Evolutionary conservation across 1,140 invertebrate species (phyloP), one percentile per base, ranked within the genome.

Genomic region (Drosophila pandora): DNA sequence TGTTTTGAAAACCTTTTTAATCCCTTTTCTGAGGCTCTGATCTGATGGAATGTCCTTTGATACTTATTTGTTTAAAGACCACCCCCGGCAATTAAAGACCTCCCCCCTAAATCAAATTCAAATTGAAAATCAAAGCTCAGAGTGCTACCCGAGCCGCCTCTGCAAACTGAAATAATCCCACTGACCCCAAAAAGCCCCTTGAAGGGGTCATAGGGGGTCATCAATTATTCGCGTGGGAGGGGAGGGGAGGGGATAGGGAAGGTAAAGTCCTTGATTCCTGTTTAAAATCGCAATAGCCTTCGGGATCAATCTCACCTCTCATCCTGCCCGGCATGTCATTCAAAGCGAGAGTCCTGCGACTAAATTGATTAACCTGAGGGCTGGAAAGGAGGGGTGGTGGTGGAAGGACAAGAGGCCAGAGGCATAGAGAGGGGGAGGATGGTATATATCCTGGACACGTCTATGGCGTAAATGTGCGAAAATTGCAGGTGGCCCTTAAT

Each of bases 401-500:
- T 17, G 17, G 17, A 17, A 17, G 17, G 3, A 25, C 5, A 25
- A 25, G 23, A 4, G 23, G 23, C 23, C 23, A 25, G 23, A 4
- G 23, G 23, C 23, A 4, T 28, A 30, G 7, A 2, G 54, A 23
- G 37, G 7, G 6, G 39, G 30, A 9, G 41, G n/a, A 43, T 23
- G 17, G 50, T 41, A 28, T 49, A 55, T 48, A 68, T 75, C 71
- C 71, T 54, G 72, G 53, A 48, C 45, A 30, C 57, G 34, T 59
- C 43, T 58, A 43, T 61, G 62, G 50, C 53, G 59, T 47, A 61
- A 80, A 80, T 85, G 76, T 74, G 82, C 74, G 81, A 70, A 74
- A 81, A 75, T 74, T 82, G 78, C 82, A 82, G 82, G 78, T 84
- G 76, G 52, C 74, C 55, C 63, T 75, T 85, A 85, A 85, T 87